Evolutionary conservation across 2,113 vertebrate genomes (phyloP), one percentile per base, ranked within the genome.

Genomic region (Pseudopipra pipra): DNA sequence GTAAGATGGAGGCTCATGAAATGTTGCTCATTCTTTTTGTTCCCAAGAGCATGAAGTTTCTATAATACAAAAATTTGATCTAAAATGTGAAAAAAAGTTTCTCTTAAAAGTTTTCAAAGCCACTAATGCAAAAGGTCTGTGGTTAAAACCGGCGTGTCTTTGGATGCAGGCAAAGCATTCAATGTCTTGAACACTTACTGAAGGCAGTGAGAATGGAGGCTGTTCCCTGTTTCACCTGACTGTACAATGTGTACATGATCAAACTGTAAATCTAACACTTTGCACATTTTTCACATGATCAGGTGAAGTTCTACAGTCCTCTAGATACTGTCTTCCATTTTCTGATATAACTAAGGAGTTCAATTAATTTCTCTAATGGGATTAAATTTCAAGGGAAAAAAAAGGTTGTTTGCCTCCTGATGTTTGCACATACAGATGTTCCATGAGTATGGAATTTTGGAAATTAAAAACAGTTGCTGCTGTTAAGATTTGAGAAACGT

Each of bases 1-100:
- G 99, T 99, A 97, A 98, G 98, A 93, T 74, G 81, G 46, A 89
- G 81, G 35, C 81, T 88, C 18, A 12, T 33, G 5, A 56, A 89
- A 55, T 37, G 16, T 59, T 87, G 63, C 41, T 86, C 23, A 4
- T 76, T 93, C 31, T 21, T 39, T 92, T 90, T 92, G 76, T 95
- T 95, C 55, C 62, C 39, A 84, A 44, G 44, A 80, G 67, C 17
- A 13, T 12, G 4, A 37, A 71, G 47, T 86, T 86, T 81, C 75
- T 78, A 76, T 75, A 81, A 74, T 78, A 73, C 2, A 72, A 82
- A 81, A 27, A 33, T 85, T 74, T 78, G 3, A 70, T 92, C 76
- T 66, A 14, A 54, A 88, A 61, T 39, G 14, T 55, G 39, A 49
- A 78, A 81, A 87, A 33, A 31, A 1, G 0, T 12, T 8, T 13